Evolutionary conservation across 2,797 vertebrate species (phyloP).

Genomic region (Tamandua tetradactyla): DNA sequence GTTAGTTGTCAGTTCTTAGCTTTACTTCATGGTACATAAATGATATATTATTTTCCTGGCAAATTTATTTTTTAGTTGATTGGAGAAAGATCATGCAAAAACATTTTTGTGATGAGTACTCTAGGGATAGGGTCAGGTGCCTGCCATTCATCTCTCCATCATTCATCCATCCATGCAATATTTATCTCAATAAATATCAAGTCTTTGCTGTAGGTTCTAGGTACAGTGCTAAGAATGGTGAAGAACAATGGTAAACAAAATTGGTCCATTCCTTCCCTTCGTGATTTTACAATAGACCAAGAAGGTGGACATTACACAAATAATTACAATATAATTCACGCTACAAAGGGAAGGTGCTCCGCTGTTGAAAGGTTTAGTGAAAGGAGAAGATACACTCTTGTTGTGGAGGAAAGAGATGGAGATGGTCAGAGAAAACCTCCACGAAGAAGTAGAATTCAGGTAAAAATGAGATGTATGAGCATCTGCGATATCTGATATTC

Average conservation of each 20-base stretch:
- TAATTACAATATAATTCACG: neutral
- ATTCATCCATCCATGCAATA: neutral
- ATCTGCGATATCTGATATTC: neutral
- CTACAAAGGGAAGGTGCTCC: neutral
- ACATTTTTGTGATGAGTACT: neutral
- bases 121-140: neutral
- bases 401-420: neutral
- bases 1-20: conserved; percentile 58
- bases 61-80: conserved; percentile 62
- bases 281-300: conserved; percentile 24
- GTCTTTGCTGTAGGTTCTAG: conserved; percentile 15
- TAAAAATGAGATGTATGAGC: neutral
- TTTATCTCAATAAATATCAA: too few species aligned
- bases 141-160: neutral
- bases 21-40: conserved; percentile 20
- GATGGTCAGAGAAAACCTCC: neutral
- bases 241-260: neutral
- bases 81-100: conserved; percentile 1
- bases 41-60: conserved; percentile 55
- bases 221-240: neutral
- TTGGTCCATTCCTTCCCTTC: neutral
- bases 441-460: neutral
- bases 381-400: neutral
- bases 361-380: neutral
- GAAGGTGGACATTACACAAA: neutral